Conservation (phyloP, 2,888 invertebrate genomes). For the Clanis bilineata region DNA sequence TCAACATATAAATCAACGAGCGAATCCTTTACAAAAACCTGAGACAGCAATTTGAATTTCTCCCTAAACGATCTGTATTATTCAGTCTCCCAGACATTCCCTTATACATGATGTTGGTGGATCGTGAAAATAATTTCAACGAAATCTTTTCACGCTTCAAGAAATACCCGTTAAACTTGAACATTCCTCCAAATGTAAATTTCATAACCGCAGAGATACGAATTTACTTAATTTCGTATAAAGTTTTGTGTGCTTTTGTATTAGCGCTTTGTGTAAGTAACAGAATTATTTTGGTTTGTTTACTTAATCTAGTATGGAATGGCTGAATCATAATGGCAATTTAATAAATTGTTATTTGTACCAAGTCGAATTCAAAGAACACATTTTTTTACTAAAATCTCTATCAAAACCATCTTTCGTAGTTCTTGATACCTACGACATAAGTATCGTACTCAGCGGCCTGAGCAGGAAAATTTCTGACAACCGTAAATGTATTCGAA, state of each 20-base stretch:
- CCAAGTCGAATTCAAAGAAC: not conserved
- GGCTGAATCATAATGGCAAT: not conserved
- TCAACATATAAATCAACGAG: not conserved
- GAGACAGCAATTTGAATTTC: slow-evolving; percentile 2
- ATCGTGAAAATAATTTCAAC: slow-evolving; percentile 20
- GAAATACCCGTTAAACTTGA: slow-evolving; percentile 24
- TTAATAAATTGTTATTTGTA: not conserved
- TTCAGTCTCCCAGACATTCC: not conserved
- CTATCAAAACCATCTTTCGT: too few relatives aligned
- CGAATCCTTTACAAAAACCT: slow-evolving; percentile 1
- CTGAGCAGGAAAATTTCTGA: too few relatives aligned
- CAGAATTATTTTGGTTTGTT: not conserved
- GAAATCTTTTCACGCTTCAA: slow-evolving; percentile 26
- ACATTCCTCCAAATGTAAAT: slow-evolving; percentile 20
- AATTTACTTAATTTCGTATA: not conserved
- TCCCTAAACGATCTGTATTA: not conserved
- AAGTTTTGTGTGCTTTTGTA: not conserved
- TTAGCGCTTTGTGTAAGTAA: not conserved
- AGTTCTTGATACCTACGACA: too few relatives aligned
- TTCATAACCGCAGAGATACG: not conserved
- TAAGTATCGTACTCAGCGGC: too few relatives aligned
- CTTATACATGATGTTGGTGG: not conserved
- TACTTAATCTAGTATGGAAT: not conserved
- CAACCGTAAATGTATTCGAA: too few relatives aligned
- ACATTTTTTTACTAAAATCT: too few relatives aligned